Evolutionary conservation across 2,888 invertebrate genomes (phyloP).

Genomic region (Empis livida): DNA sequence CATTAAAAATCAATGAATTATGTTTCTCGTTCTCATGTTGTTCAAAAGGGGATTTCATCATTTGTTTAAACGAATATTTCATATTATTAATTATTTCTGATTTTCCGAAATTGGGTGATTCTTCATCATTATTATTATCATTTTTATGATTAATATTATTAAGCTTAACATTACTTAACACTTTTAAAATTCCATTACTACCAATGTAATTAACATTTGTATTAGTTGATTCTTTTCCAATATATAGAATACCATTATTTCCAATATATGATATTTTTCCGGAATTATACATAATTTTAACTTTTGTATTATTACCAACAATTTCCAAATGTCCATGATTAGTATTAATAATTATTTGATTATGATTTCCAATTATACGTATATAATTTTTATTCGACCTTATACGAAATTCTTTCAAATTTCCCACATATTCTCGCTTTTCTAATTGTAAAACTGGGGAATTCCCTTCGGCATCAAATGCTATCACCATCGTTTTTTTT

Average conservation of each 20-base stretch:
- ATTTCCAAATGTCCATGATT: constrained; percentile 28
- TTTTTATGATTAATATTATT: constrained; percentile 7
- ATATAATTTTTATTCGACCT: constrained; percentile 25
- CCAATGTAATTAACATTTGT: constrained; percentile 30
- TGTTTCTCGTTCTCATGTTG: constrained; percentile 3
- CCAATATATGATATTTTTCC: constrained; percentile 29
- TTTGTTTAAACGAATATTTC: background rate
- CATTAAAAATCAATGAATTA: background rate
- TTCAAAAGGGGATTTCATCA: background rate
- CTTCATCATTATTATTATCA: constrained; percentile 2
- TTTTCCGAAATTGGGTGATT: constrained; percentile 2
- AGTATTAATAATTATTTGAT: constrained; percentile 27
- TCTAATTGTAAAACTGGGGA: background rate
- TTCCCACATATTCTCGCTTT: constrained; percentile 19
- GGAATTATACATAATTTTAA: constrained; percentile 28
- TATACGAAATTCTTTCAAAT: constrained; percentile 30
- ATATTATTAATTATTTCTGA: constrained; percentile 1
- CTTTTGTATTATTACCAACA: constrained; percentile 28
- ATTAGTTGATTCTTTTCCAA: constrained; percentile 27
- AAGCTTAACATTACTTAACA: constrained; percentile 17
- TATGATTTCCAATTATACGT: constrained; percentile 31
- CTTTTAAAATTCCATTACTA: constrained; percentile 30
- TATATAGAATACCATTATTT: constrained; percentile 30
- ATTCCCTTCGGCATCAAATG: too few relatives aligned
- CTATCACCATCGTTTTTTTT: too few relatives aligned